Conservation (phyloP, 2,888 invertebrate species). For the Meta bourneti region DNA sequence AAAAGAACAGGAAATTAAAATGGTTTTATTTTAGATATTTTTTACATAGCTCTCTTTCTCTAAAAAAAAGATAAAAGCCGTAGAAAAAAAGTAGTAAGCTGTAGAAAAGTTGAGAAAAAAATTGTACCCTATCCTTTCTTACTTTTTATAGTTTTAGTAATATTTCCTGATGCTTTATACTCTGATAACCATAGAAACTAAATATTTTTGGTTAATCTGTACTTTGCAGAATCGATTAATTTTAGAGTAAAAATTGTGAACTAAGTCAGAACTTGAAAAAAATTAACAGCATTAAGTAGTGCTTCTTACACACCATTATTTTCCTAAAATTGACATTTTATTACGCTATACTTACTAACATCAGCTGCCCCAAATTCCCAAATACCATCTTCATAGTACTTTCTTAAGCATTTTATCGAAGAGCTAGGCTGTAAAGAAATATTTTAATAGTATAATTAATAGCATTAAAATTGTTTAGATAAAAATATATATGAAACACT, state of each 20-base stretch:
- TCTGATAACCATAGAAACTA: too few relatives aligned
- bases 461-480: not conserved
- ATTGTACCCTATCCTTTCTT: too few relatives aligned
- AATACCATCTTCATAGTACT: conserved; percentile 73
- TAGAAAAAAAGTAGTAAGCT: too few relatives aligned
- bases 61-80: too few relatives aligned
- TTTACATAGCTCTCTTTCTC: too few relatives aligned
- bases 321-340: not conserved
- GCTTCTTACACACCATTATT: not conserved
- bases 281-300: not conserved
- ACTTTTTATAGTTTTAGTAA: too few relatives aligned
- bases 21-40: too few relatives aligned
- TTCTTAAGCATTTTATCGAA: conserved; percentile 52
- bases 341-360: conserved; percentile 39
- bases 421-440: conserved; percentile 35
- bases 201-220: too few relatives aligned
- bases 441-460: not conserved
- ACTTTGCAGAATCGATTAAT: not conserved
- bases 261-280: not conserved
- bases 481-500: not conserved
- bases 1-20: too few relatives aligned
- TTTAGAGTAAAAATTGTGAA: not conserved
- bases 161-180: too few relatives aligned
- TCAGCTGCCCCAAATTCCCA: conserved; percentile 60
- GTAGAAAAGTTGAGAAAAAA: too few relatives aligned